Percentiles rank a stretch among this genome's conserved stretches.
phyloP scores from a whole-genome alignment of 2,113 vertebrate genomes.

The Engraulis encrasicolus region DNA sequence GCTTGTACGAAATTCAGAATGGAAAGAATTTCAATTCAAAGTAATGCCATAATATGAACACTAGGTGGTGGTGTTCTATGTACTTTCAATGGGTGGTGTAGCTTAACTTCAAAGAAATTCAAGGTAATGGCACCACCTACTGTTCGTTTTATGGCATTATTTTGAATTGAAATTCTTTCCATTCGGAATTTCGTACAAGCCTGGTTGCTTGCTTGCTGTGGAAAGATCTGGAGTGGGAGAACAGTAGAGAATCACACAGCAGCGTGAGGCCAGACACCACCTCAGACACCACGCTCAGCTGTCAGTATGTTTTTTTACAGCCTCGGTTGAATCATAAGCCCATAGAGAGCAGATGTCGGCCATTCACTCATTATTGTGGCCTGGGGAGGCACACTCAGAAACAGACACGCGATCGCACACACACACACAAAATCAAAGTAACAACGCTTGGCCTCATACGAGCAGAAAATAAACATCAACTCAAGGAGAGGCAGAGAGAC shows the following conservation, averaged over 20 bases:
- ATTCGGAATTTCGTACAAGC: no score
- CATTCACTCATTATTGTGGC: neutral
- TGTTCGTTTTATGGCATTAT: no score
- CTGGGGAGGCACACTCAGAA: neutral
- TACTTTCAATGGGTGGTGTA: no score
- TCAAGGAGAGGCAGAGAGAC: neutral
- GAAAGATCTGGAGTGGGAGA: conserved; percentile 4
- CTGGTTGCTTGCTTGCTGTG: neutral
- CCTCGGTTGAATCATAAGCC: neutral
- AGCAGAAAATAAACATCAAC: neutral
- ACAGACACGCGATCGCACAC: no score
- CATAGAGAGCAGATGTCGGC: neutral
- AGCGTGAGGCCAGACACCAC: neutral
- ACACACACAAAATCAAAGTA: conserved; percentile 2
- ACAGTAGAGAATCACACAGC: conserved; percentile 10
- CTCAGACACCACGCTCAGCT: neutral
- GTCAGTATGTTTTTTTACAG: neutral
- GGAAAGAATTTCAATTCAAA: no score
- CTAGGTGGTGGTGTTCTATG: no score
- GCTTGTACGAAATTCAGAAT: no score
- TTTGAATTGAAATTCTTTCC: no score
- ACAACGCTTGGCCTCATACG: neutral
- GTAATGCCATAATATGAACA: no score
- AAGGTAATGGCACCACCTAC: no score
- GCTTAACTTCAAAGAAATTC: no score